These are phyloP conservation scores for Scolanthus callimorphus DNA, from an alignment of 92 coral and sea anemone genomes.

Conservation along the genomic window DNA sequence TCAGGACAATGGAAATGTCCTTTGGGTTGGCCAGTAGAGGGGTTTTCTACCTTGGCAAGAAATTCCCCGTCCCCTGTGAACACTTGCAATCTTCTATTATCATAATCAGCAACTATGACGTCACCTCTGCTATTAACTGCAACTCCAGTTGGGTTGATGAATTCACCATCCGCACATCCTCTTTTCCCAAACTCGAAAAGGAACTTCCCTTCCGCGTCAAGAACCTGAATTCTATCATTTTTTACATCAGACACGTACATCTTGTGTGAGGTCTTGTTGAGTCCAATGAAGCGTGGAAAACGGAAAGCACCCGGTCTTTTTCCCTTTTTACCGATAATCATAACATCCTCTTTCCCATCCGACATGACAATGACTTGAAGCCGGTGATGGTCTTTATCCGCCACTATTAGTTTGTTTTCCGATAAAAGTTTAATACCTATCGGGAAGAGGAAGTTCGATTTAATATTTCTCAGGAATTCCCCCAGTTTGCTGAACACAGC, in stretches of 20 bases:
- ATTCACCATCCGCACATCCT: not conserved
- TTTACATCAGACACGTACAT: not conserved
- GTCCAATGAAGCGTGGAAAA: not conserved
- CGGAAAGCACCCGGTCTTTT: not conserved
- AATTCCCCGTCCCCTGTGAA: constrained; percentile 61
- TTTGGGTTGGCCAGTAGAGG: constrained; percentile 43
- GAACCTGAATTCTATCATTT: not conserved
- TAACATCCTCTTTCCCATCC: too few relatives aligned
- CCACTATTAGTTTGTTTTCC: not conserved
- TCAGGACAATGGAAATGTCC: not conserved
- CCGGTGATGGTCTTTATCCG: not conserved
- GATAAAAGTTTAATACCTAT: not conserved
- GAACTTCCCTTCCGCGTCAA: not conserved
- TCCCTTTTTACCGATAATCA: too few relatives aligned
- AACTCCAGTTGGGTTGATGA: not conserved
- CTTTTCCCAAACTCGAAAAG: not conserved
- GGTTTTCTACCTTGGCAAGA: constrained; percentile 64
- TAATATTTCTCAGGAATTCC: not conserved
- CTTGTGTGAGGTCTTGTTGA: not conserved
- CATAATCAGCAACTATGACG: constrained; percentile 71
- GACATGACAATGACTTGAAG: not conserved
- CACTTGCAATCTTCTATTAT: constrained; percentile 76
- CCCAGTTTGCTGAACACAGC: not conserved
- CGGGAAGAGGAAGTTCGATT: not conserved
- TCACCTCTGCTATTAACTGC: constrained; percentile 3